Conservation (phyloP, 2,113 vertebrate genomes). For the Ictalurus furcatus region DNA sequence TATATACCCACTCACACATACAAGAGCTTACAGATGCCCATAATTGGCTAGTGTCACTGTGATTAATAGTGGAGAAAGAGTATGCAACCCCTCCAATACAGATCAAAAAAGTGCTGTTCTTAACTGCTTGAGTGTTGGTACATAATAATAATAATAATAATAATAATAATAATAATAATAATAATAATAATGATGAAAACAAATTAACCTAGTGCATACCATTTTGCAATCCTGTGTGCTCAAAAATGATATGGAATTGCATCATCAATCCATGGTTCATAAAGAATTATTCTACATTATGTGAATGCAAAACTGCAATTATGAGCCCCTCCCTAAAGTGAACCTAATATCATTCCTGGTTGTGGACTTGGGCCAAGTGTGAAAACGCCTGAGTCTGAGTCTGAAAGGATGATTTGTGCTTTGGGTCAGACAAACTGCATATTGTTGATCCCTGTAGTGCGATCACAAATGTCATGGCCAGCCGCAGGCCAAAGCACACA, state of each 20-base stretch:
- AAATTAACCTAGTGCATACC: too few relatives aligned
- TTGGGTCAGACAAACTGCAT: constrained; percentile 25
- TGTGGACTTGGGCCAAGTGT: neutral
- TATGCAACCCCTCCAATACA: too few relatives aligned
- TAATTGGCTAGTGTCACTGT: too few relatives aligned
- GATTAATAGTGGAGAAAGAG: too few relatives aligned
- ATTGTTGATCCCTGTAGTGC: constrained; percentile 28
- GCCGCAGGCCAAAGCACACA: constrained; percentile 22
- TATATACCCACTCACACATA: too few relatives aligned
- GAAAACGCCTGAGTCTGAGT: neutral
- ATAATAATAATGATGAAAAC: too few relatives aligned
- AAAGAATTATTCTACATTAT: neutral
- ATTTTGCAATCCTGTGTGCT: neutral
- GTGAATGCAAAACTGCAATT: neutral
- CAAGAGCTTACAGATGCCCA: neutral
- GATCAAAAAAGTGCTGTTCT: too few relatives aligned
- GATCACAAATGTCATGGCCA: constrained; percentile 22
- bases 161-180: too few relatives aligned
- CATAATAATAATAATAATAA: too few relatives aligned
- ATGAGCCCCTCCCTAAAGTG: neutral
- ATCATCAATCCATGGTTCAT: neutral
- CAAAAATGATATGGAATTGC: neutral
- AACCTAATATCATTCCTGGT: neutral
- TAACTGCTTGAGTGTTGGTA: too few relatives aligned
- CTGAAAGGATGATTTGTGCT: constrained; percentile 34